Evolutionary conservation across 2,797 vertebrate species (phyloP).

Genomic region (Epinephelus awoara): DNA sequence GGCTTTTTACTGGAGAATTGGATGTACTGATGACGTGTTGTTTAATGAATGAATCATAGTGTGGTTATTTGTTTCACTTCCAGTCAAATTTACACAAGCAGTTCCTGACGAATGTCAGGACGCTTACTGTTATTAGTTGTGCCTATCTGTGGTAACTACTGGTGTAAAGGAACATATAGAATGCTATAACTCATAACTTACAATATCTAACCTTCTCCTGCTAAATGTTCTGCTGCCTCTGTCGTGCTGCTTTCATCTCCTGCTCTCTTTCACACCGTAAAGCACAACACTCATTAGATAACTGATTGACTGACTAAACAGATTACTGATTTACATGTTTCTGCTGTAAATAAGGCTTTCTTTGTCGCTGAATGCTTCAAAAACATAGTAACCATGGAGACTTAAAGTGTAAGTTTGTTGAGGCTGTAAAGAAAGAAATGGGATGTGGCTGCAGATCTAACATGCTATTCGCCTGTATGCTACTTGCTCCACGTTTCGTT

Average conservation of each 20-base stretch:
- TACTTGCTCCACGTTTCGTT: neutral
- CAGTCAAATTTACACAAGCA: slow-evolving; percentile 45
- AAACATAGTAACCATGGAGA: slow-evolving; percentile 41
- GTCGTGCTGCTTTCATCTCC: slow-evolving; percentile 37
- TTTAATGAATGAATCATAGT: slow-evolving; percentile 37
- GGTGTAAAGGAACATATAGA: slow-evolving; percentile 49
- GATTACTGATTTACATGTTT: slow-evolving; percentile 33
- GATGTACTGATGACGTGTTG: slow-evolving; percentile 26
- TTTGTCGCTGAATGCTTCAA: slow-evolving; percentile 43
- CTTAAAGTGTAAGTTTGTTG: neutral
- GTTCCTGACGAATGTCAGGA: slow-evolving; percentile 25
- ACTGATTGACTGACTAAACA: neutral
- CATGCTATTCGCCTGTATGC: neutral
- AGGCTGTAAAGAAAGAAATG: slow-evolving; percentile 5
- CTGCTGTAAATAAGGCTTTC: slow-evolving; percentile 76
- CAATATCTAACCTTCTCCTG: slow-evolving; percentile 56
- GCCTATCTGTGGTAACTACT: slow-evolving; percentile 63
- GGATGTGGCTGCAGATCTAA: slow-evolving; percentile 19
- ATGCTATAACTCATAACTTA: slow-evolving; percentile 37
- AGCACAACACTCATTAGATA: slow-evolving; percentile 33
- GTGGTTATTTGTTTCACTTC: slow-evolving; percentile 34
- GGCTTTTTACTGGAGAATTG: slow-evolving; percentile 59
- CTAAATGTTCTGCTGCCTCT: slow-evolving; percentile 38
- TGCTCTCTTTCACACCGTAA: slow-evolving; percentile 34
- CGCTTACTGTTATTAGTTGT: slow-evolving; percentile 16